Base-by-base conservation (phyloP, 2,888 invertebrate genomes). In the Drosophila anceps region DNA sequence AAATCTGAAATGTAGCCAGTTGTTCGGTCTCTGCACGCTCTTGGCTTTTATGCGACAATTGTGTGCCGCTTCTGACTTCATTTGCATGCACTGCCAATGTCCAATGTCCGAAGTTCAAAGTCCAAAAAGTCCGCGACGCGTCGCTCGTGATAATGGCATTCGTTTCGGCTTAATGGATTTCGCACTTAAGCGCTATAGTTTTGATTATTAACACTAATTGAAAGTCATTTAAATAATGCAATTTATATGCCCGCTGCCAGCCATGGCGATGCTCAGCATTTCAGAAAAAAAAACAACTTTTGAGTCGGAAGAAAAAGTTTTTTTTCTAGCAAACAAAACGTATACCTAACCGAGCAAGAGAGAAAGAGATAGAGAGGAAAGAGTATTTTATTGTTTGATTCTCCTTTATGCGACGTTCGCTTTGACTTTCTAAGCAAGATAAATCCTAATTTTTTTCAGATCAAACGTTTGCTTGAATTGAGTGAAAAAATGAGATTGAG, bases 171-270 rank as follows among this genome's bases (percentile, higher is more conserved):
- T 84, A 87, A 89, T 84, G 90, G 69, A 73, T 79, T 84, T 73
- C 68, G 67, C 88, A 89, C 79, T 88, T 81, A 87, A 81, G 79
- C 75, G 63, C 82, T 54, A 78, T 89, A 86, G 84, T 84, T 84
- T 70, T 77, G 84, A 71, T 84, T 87, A 89, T 84, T 79, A 82
- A 81, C 87, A 84, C 84, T 84, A 84, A 84, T 87, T 84, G 85
- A 84, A 87, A 87, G 79, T 69, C 76, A 71, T 89, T 84, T 79
- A 79, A 84, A 79, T 76, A 87, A 84, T 87, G 82, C 57, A 71
- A 65, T 79, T 82, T 84, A 77, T 78, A 72, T 60, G 24, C 66
- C 39, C 29, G 37, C 27, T 65, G 63, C 69, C 20, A 20, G n/a
- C 18, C 67, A 35, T 0, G 7, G 27, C 39, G 39, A 54, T 67